A percentile compares a stretch with the other conserved stretches of the same genome.
These are phyloP conservation scores for Hydractinia echinata DNA, from an alignment of 30 jellyfish, hydroid and myxozoan genomes.

Conservation along the genomic window DNA sequence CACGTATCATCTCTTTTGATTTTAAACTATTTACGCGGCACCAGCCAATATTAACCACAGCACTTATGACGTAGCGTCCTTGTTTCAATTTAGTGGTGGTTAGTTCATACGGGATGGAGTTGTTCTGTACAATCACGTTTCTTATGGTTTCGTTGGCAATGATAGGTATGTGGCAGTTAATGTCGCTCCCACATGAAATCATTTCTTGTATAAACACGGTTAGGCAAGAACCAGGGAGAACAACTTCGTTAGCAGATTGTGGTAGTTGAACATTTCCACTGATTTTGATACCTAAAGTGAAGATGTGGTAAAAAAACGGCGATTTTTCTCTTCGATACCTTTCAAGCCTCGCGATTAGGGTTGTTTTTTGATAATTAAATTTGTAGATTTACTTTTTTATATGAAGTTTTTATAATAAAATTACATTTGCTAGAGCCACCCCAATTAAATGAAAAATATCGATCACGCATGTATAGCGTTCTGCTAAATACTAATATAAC, in stretches of 20 bases:
- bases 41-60: slow-evolving; percentile 32
- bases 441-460: too few species aligned
- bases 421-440: not conserved
- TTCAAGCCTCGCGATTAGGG: too few species aligned
- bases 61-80: slow-evolving; percentile 12
- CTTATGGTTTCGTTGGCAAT: slow-evolving; percentile 19
- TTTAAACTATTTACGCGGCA: slow-evolving; percentile 25
- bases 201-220: slow-evolving; percentile 27
- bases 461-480: too few species aligned
- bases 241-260: not conserved
- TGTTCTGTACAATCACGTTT: not conserved
- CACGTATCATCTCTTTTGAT: slow-evolving; percentile 10
- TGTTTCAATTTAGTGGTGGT: slow-evolving; percentile 2
- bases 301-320: not conserved
- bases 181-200: slow-evolving; percentile 21
- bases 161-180: slow-evolving; percentile 21
- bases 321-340: too few species aligned
- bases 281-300: slow-evolving; percentile 15
- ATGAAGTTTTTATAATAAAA: not conserved
- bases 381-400: too few species aligned
- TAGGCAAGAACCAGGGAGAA: slow-evolving; percentile 32
- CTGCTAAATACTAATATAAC: not conserved
- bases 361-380: not conserved
- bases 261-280: slow-evolving; percentile 18
- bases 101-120: slow-evolving; percentile 12